Conservation (phyloP, 2,797 vertebrate species). For the Discoglossus pictus region DNA sequence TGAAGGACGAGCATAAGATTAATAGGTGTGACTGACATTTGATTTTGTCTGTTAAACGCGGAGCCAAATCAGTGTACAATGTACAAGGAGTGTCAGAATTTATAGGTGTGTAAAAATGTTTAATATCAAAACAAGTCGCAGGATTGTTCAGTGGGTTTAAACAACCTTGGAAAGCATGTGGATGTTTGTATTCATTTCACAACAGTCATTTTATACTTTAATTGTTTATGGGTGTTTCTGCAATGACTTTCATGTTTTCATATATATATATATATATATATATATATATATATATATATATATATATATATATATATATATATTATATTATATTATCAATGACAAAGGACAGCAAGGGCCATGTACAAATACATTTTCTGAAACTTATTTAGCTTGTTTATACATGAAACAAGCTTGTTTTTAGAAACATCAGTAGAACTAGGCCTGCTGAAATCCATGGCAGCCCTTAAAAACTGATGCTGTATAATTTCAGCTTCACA, state of each 20-base stretch:
- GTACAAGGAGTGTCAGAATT: constrained; percentile 2
- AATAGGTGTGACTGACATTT: constrained; percentile 20
- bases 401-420: too few species aligned
- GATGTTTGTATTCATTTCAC: constrained; percentile 1
- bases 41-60: constrained; percentile 12
- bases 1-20: constrained; percentile 14
- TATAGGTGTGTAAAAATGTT: constrained; percentile 38
- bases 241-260: background rate
- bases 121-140: constrained; percentile 19
- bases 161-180: constrained; percentile 14
- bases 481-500: too few species aligned
- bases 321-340: too few species aligned
- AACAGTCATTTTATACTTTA: background rate
- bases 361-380: too few species aligned
- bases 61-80: constrained; percentile 24
- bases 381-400: too few species aligned
- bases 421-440: too few species aligned
- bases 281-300: too few species aligned
- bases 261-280: too few species aligned
- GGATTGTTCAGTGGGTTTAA: constrained; percentile 6
- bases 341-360: too few species aligned
- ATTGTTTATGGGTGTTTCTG: constrained; percentile 11
- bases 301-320: too few species aligned
- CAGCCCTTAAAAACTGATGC: too few species aligned
- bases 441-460: too few species aligned